Base-by-base conservation (phyloP, 2,113 vertebrate genomes). In the Lethenteron camtschaticum region DNA sequence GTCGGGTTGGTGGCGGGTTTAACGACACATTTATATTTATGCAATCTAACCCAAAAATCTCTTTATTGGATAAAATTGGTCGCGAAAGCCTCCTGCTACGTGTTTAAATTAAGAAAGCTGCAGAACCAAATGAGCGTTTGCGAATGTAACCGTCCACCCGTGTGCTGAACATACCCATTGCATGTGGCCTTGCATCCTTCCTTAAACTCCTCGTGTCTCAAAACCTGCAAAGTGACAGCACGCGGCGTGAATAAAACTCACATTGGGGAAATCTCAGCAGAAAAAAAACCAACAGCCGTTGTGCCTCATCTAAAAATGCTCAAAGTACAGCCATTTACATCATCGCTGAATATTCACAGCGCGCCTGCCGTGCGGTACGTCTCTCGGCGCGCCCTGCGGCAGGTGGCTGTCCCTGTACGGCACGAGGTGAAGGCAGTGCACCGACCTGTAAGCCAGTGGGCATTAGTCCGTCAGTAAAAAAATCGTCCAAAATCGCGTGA, bases 191-290 rank as follows among this genome's bases (percentile, higher is more conserved):
- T 96, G 77, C 94, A 99, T 74, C 92, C 94, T 77, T 95, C 90
- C 73, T 88, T 85, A 79, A 99, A 99, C 73, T 99, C 94, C 71
- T 99, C 90, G 68, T 99, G 94, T 8, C 92, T 80, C 71, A 99
- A 79, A 75, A 95, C 75, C 94, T 97, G 57, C 3, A 41, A 12
- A 71, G 41, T 10, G 16, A 73, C 24, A 20, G 58, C 18, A 8
- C 14, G 9, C 11, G 13, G 24, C n/a, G n/a, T 68, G n/a, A 68
- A 68, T 68, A 68, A 41, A 41, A 10, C 63, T 16, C n/a, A 24
- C 9, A 2, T 9, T 68, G 63, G 10, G n/a, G 2, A 16, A 16
- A 55, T 9, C 13, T 16, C 24, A 10, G 14, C 7, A 20, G 13
- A 16, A 13, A 13, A 69, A 24, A 13, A n/a, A 69, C 13, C n/a